A percentile compares a stretch with the other conserved stretches of the same genome.
Evolutionary conservation across 2,888 invertebrate species (phyloP).

Genomic region (Dasypolia templi): DNA sequence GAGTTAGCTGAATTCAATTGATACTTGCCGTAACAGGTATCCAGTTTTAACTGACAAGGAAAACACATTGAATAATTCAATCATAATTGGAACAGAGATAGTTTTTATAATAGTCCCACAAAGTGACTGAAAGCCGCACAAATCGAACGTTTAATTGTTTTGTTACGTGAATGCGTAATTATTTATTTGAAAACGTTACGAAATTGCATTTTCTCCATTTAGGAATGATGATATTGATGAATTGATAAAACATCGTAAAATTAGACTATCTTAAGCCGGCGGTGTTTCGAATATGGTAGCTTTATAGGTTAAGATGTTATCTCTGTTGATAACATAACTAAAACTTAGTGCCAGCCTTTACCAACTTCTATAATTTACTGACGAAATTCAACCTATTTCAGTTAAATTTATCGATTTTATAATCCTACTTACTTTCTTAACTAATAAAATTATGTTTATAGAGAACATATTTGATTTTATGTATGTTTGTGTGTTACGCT

Average conservation of each 20-base stretch:
- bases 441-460: too few species aligned
- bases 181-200: background rate
- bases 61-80: background rate
- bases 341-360: background rate
- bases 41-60: background rate
- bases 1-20: too few species aligned
- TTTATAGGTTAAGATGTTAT: slow-evolving; percentile 21
- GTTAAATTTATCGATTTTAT: background rate
- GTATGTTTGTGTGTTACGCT: too few species aligned
- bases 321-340: slow-evolving; percentile 27
- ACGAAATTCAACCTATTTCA: background rate
- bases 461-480: too few species aligned
- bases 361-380: background rate
- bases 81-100: too few species aligned
- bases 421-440: background rate
- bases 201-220: background rate
- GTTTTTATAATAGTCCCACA: too few species aligned
- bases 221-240: slow-evolving; percentile 3
- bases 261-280: slow-evolving; percentile 20
- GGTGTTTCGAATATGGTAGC: slow-evolving; percentile 19
- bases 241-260: slow-evolving; percentile 18
- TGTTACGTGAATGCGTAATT: background rate
- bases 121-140: background rate
- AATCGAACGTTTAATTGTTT: background rate
- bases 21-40: background rate